Conservation (phyloP, 2,113 vertebrate genomes). For the Apistogramma diplotaenia region DNA sequence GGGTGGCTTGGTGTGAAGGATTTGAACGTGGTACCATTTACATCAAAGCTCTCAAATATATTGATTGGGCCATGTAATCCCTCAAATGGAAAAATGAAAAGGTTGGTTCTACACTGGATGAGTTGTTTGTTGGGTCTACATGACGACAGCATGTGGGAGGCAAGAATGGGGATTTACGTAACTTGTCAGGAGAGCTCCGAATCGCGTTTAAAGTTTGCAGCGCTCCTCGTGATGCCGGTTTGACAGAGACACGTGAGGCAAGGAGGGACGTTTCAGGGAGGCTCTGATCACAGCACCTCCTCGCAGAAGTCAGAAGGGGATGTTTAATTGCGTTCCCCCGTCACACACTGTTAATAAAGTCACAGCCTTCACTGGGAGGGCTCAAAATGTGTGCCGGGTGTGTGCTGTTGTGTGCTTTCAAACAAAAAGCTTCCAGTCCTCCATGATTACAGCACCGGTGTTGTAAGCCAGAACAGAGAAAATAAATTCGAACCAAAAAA, state of each 20-base stretch:
- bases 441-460: slow-evolving; percentile 54
- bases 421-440: slow-evolving; percentile 63
- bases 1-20: slow-evolving; percentile 62
- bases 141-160: slow-evolving; percentile 51
- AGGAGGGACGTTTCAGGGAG: slow-evolving; percentile 25
- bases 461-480: slow-evolving; percentile 59
- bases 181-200: slow-evolving; percentile 30
- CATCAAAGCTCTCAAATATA: slow-evolving; percentile 62
- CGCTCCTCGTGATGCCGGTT: background rate
- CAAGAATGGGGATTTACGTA: slow-evolving; percentile 32
- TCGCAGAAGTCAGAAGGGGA: slow-evolving; percentile 44
- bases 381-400: slow-evolving; percentile 12
- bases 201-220: slow-evolving; percentile 40
- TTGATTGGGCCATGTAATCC: slow-evolving; percentile 68
- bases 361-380: slow-evolving; percentile 37
- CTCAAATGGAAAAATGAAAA: slow-evolving; percentile 43
- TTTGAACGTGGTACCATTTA: slow-evolving; percentile 54
- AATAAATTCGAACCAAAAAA: slow-evolving; percentile 60
- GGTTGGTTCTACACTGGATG: slow-evolving; percentile 26
- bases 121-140: slow-evolving; percentile 42
- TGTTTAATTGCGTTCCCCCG: slow-evolving; percentile 63
- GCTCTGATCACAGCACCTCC: slow-evolving; percentile 56
- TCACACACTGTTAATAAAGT: slow-evolving; percentile 61
- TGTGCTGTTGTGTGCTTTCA: slow-evolving; percentile 6
- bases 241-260: slow-evolving; percentile 30